Base-by-base conservation (phyloP, 2,888 invertebrate genomes). In the Drosophila barbarae region DNA sequence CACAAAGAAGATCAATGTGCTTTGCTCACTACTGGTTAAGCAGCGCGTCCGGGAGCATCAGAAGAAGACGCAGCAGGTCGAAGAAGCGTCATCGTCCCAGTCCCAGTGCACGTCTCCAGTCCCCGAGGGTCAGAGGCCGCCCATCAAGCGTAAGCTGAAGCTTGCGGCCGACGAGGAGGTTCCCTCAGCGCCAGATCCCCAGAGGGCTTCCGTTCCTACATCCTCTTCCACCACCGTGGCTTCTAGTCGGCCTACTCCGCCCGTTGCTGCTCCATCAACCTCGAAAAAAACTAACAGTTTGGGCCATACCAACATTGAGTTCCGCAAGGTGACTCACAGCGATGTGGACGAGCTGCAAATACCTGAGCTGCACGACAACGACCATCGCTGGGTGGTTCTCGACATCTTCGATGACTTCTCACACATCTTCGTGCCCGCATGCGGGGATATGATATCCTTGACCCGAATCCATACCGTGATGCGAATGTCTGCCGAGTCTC, bases 331-430 rank as follows among this genome's bases (percentile, higher is more conserved):
- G 3, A 69, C 69, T 1, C 69, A 76, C n/a, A 28, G 15, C 2
- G 88, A 89, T 32, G 75, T 87, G 15, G 56, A 64, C 3, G 86
- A 87, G 23, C 73, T 89, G 38, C 82, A 82, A 26, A 76, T 86
- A 6, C 89, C 89, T 0, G 86, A 87, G 52, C 52, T 72, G 3
- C 66, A 81, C 5, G 41, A 49, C 2, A 47, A 72, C 0, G 86
- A 88, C 64, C 89, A 89, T 67, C 85, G 87, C 32, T 90, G 90
- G 89, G 76, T 89, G 6, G 87, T 89, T 15, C 69, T 90, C 3
- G 86, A 87, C 42, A 69, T 90, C 4, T 84, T 71, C 18, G 86
- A 87, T 61, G 90, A 90, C 72, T 90, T 89, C 56, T 89, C 90
- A 5, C 89, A 89, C 58, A 88, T 90, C 49, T 89, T 87, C 47